Evolutionary conservation across 2,888 invertebrate species (phyloP).

Genomic region (Leptarthrus brevirostris): DNA sequence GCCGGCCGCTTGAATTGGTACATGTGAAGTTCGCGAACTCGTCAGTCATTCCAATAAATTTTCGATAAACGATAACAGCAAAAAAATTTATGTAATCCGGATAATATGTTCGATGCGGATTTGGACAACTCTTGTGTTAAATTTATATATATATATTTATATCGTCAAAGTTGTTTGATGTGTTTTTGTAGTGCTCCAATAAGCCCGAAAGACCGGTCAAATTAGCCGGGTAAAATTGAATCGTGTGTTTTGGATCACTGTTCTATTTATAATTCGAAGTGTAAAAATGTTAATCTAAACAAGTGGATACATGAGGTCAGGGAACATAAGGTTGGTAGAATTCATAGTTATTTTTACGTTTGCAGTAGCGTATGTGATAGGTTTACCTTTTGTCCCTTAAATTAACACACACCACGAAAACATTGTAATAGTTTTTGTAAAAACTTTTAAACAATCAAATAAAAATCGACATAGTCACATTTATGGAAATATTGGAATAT

Average conservation of each 20-base stretch:
- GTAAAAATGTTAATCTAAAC: not conserved
- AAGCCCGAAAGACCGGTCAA: no score
- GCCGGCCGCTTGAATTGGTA: not conserved
- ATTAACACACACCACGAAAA: no score
- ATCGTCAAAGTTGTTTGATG: not conserved
- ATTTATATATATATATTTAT: no score
- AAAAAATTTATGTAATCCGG: not conserved
- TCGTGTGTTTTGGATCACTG: not conserved
- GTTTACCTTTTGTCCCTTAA: no score
- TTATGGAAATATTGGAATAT: not conserved
- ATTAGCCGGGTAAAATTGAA: not conserved
- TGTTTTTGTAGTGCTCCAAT: not conserved
- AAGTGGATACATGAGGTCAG: not conserved
- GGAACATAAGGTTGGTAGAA: not conserved
- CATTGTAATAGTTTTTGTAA: no score
- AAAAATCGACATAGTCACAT: not conserved
- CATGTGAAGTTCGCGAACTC: conserved; percentile 2
- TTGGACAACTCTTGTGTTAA: no score
- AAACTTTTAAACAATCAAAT: no score
- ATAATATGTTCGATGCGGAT: not conserved
- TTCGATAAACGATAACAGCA: not conserved
- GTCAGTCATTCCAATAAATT: not conserved
- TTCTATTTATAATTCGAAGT: not conserved
- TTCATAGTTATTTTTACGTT: not conserved
- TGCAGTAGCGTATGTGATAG: no score